Evolutionary conservation across 2,113 vertebrate genomes (phyloP).

Genomic region (Leuciscus idus): DNA sequence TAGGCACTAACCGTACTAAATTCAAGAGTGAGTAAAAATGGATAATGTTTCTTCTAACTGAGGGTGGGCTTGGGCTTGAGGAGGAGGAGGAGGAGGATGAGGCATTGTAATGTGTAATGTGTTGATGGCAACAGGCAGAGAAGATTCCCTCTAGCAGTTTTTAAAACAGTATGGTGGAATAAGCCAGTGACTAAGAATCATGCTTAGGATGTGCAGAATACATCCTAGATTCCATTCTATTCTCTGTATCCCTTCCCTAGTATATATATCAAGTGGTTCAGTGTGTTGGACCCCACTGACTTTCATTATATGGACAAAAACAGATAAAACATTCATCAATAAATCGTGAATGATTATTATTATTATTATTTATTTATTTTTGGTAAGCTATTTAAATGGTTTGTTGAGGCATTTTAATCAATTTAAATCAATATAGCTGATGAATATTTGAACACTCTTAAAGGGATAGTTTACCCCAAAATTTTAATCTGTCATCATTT

Average conservation of each 20-base stretch:
- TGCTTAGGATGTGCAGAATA: neutral
- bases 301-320: neutral
- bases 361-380: neutral
- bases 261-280: neutral
- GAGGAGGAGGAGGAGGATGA: neutral
- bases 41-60: constrained; percentile 7
- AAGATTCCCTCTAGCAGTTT: constrained; percentile 7
- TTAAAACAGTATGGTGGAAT: constrained; percentile 2
- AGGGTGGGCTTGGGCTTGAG: neutral
- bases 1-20: neutral
- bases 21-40: constrained; percentile 12
- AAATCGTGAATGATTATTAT: neutral
- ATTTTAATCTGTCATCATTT: too few species aligned
- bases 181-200: neutral
- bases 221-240: neutral
- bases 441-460: too few species aligned
- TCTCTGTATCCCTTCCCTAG: neutral
- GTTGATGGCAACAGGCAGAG: constrained; percentile 22
- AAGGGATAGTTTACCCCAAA: too few species aligned
- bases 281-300: neutral
- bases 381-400: too few species aligned
- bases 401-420: too few species aligned
- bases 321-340: neutral
- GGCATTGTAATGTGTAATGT: neutral
- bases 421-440: too few species aligned